These are phyloP conservation scores for Mesorhabditis sp. DNA, from an alignment of 2,888 invertebrate genomes.

Conservation along the genomic window DNA sequence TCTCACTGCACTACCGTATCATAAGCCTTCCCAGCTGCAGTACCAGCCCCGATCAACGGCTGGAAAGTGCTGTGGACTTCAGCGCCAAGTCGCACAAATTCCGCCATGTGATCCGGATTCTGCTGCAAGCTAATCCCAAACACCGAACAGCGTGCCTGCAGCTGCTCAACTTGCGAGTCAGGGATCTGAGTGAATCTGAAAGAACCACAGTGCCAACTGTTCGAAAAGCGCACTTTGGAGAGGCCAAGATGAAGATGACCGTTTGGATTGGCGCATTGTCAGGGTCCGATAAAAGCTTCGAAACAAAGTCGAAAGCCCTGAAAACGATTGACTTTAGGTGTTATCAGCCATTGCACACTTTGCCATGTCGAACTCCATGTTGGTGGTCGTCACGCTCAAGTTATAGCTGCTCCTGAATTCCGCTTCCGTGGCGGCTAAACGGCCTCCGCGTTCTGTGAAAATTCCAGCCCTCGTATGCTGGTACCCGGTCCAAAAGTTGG, in stretches of 20 bases:
- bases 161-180: no score
- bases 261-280: neutral
- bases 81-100: neutral
- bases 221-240: no score
- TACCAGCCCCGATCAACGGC: no score
- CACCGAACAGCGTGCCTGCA: neutral
- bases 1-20: no score
- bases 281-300: neutral
- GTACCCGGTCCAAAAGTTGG: neutral
- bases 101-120: neutral
- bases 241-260: neutral
- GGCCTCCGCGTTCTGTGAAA: neutral
- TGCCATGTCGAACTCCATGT: no score
- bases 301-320: neutral
- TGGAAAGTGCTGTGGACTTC: no score
- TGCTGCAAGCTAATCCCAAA: neutral
- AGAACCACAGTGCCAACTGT: no score
- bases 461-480: neutral
- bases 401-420: no score
- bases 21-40: no score
- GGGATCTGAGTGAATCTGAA: neutral
- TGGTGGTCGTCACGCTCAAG: no score
- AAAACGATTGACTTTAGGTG: neutral
- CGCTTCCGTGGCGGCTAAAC: no score
- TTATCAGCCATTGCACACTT: no score